Base-by-base conservation (phyloP, 1,140 invertebrate genomes). In the Aphaenogaster ashmeadi region DNA sequence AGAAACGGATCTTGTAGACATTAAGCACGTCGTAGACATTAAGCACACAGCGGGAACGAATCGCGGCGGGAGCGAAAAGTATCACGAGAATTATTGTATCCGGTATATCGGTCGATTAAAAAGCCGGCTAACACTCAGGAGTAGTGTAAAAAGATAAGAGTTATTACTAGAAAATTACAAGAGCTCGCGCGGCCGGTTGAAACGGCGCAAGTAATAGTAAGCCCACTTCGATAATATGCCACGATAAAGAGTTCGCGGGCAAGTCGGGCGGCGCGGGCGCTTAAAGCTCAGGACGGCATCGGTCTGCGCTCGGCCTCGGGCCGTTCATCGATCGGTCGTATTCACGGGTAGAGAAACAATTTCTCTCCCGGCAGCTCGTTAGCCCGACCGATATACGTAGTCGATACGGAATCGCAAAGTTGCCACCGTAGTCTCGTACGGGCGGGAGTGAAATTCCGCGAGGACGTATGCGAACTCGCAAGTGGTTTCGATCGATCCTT, bases 291-390 rank as follows among this genome's bases (percentile, higher is more conserved):
- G 41, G 71, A 58, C 67, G 54, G 69, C 69, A 50, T 81, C 78
- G 79, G 64, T 74, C 54, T 60, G 41, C 50, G 80, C 36, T 52
- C 69, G 41, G 67, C 69, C 56, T 67, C 41, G 52, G 38, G 44
- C 44, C 44, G 52, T 33, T 52, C 83, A 86, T 86, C 87, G 87
- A 79, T 88, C 87, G 81, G 60, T 44, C 52, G 81, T 85, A 78
- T 74, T 78, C 64, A 54, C 64, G 64, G 67, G 64, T 67, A 86
- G 83, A 86, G 87, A 79, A 88, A 88, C 74, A 79, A 86, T 86
- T 86, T 86, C 83, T 88, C 83, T 79, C n/a, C 83, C 85, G 72
- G 62, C 87, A 72, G 83, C 74, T 79, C 87, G 83, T 88, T 86
- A 79, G 74, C 18, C 52, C 38, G 69, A 71, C 50, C 54, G 64